A percentile compares a stretch with the other conserved stretches of the same genome.
Evolutionary conservation across 2,888 invertebrate genomes (phyloP).

Genomic region (Pristionchus entomophagus): DNA sequence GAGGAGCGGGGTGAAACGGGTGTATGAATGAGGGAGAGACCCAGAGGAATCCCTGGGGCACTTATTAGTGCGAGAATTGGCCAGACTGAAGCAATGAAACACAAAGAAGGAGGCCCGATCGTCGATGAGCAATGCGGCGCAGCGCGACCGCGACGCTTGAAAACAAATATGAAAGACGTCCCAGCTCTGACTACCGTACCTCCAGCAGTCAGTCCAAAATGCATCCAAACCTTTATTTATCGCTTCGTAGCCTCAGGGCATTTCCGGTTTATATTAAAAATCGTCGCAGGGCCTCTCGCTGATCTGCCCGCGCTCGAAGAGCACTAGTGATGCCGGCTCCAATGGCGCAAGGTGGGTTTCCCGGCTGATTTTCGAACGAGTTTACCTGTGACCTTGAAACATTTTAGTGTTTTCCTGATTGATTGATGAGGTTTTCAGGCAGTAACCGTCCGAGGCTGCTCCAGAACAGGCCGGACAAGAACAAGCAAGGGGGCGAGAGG

Average conservation of each 20-base stretch:
- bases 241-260: neutral
- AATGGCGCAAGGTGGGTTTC: conserved; percentile 7
- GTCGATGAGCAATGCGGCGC: conserved; percentile 26
- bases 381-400: neutral
- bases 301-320: neutral
- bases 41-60: neutral
- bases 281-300: neutral
- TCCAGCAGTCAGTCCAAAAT: no score
- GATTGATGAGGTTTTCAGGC: neutral
- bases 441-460: conserved; percentile 31
- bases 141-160: conserved; percentile 17
- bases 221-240: no score
- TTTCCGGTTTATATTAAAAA: conserved; percentile 3
- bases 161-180: neutral
- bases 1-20: neutral
- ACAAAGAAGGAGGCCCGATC: neutral
- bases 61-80: neutral
- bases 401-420: neutral
- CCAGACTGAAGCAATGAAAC: conserved; percentile 26
- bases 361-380: neutral
- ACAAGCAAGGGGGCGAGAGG: neutral
- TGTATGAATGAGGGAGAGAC: neutral
- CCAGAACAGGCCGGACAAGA: conserved; percentile 10
- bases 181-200: neutral
- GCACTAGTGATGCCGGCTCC: neutral